Evolutionary conservation across 64 coral and sea anemone species (phyloP).

Genomic region (Dendrophyllia cribrosa): DNA sequence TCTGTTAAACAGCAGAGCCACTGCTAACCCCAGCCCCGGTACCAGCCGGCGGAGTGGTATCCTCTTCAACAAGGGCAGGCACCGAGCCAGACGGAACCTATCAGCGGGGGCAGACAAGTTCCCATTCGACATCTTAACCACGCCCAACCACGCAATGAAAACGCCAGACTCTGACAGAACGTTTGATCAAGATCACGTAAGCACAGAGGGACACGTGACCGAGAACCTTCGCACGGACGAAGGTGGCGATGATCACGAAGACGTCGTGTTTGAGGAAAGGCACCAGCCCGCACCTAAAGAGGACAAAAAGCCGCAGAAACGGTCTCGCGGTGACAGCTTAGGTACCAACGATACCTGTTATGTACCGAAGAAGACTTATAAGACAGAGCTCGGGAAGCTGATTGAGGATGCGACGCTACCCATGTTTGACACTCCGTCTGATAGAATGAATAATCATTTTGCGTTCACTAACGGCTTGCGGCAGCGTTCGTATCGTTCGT

Average conservation of each 20-base stretch:
- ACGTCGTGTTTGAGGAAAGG: constrained; percentile 57
- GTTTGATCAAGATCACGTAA: constrained; percentile 6
- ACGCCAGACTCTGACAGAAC: constrained; percentile 33
- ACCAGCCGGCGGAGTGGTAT: constrained; percentile 96
- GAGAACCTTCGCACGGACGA: constrained; percentile 74
- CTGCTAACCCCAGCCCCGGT: constrained; percentile 96
- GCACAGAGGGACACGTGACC: constrained; percentile 59
- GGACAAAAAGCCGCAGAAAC: constrained; percentile 57
- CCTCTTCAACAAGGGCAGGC: constrained; percentile 94
- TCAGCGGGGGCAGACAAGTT: constrained; percentile 43
- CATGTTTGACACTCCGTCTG: constrained; percentile 82
- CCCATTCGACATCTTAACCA: neutral
- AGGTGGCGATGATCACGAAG: constrained; percentile 14
- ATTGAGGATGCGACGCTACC: constrained; percentile 93
- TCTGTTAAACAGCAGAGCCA: constrained; percentile 61
- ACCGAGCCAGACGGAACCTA: constrained; percentile 81
- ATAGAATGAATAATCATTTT: constrained; percentile 75
- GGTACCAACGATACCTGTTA: constrained; percentile 71
- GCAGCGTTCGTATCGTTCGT: constrained; percentile 87
- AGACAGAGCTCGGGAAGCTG: constrained; percentile 90
- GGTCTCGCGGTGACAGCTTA: constrained; percentile 57
- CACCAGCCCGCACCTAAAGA: constrained; percentile 49
- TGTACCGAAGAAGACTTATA: constrained; percentile 84
- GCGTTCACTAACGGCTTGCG: constrained; percentile 81
- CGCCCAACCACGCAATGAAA: constrained; percentile 54